phyloP scores from a whole-genome alignment of 2,797 vertebrate genomes.

The Pantherophis vulpinus region DNA sequence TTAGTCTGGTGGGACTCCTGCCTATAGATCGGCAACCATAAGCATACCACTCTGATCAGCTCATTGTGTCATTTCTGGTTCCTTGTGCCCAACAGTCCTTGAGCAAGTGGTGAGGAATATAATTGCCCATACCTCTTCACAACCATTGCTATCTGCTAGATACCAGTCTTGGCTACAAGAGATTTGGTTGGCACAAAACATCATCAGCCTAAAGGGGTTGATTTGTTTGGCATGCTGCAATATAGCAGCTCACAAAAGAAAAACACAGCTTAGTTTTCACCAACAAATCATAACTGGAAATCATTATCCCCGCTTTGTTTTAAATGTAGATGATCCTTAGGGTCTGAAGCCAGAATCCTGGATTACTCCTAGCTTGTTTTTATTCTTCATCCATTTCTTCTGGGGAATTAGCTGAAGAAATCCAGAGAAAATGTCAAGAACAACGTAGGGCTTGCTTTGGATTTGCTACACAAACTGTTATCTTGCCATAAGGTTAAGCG shows the following conservation, averaged over 20 bases:
- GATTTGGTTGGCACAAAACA: background rate
- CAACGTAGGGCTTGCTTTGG: background rate
- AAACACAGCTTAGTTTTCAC: background rate
- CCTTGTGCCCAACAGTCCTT: background rate
- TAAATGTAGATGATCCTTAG: background rate
- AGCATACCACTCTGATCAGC: background rate
- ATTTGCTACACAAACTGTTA: background rate
- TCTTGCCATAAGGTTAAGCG: background rate
- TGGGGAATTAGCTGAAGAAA: background rate
- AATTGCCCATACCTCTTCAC: background rate
- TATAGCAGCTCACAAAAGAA: background rate
- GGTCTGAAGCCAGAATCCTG: background rate
- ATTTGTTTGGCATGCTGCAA: background rate
- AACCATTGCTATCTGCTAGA: background rate
- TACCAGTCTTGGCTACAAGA: background rate
- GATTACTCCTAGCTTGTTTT: background rate
- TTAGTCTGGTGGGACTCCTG: background rate
- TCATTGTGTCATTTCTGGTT: background rate
- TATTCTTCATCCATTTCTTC: background rate
- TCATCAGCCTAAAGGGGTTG: background rate
- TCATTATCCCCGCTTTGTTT: background rate
- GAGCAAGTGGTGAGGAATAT: background rate
- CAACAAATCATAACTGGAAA: background rate
- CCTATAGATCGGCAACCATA: too few species aligned
- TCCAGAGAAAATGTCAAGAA: background rate